A percentile compares a stretch with the other conserved stretches of the same genome.
Evolutionary conservation across 2,797 vertebrate species (phyloP).

Genomic region (Eulemur coronatus): DNA sequence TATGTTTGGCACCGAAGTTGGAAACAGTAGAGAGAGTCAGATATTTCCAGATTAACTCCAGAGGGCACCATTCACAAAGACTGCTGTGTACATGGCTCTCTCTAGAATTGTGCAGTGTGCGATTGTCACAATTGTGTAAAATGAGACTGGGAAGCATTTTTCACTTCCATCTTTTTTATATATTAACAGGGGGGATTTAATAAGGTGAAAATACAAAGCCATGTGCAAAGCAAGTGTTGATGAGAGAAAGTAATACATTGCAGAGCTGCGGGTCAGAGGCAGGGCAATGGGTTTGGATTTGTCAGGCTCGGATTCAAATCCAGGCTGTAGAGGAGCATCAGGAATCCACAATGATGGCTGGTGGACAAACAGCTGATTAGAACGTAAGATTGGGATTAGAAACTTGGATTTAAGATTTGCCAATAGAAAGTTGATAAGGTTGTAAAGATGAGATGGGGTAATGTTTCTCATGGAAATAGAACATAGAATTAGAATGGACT

Average conservation of each 20-base stretch:
- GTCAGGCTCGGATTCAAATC: neutral
- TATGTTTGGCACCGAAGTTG: neutral
- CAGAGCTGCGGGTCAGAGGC: neutral
- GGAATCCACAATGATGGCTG: neutral
- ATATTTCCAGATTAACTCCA: neutral
- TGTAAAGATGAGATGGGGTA: neutral
- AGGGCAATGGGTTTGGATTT: neutral
- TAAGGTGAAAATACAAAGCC: neutral
- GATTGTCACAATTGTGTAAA: neutral
- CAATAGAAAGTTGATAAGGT: neutral
- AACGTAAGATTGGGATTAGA: neutral
- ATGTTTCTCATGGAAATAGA: neutral
- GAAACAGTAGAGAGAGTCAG: conserved; percentile 4
- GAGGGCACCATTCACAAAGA: neutral
- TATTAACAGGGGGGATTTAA: neutral
- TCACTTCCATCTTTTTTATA: neutral
- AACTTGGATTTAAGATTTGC: neutral
- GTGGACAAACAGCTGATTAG: neutral
- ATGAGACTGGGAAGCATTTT: neutral
- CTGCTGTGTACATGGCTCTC: neutral
- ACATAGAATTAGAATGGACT: neutral
- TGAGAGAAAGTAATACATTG: neutral
- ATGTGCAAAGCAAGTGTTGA: neutral
- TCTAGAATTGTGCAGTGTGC: neutral
- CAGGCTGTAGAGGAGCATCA: neutral